Conservation (phyloP, 2,113 vertebrate species). For the Odocoileus hemionus region DNA sequence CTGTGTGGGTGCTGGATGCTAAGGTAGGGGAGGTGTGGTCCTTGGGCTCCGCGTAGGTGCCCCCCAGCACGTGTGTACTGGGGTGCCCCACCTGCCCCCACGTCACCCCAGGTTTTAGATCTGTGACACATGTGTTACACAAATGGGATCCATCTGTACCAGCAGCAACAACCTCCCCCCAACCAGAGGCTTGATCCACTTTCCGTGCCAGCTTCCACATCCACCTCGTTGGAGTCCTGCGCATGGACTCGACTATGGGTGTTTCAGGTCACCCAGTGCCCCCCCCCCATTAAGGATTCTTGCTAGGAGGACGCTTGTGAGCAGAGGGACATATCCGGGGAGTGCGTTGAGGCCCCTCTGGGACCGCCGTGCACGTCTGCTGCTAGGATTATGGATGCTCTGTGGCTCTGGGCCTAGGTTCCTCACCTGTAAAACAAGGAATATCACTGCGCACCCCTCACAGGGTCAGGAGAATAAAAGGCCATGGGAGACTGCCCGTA, state of each 20-base stretch:
- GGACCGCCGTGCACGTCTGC: not conserved
- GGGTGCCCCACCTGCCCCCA: not conserved
- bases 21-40: fast-evolving
- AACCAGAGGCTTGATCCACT: fast-evolving
- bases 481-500: not conserved
- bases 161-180: not conserved
- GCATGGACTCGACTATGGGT: not conserved
- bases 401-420: not conserved
- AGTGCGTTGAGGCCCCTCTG: not conserved
- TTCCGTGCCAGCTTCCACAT: not conserved
- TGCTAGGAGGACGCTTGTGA: not conserved
- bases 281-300: not conserved
- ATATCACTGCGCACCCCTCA: not conserved
- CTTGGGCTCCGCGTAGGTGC: not conserved
- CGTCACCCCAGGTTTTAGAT: not conserved
- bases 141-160: not conserved
- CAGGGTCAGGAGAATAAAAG: not conserved
- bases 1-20: no score
- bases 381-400: not conserved
- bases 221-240: not conserved
- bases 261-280: not conserved
- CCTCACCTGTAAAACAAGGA: not conserved
- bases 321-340: not conserved
- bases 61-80: not conserved
- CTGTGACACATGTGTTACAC: not conserved